Percentiles rank a stretch among this genome's conserved stretches.
Evolutionary conservation across 2,797 vertebrate species (phyloP).

Genomic region (Mormyrus hasselquistii): DNA sequence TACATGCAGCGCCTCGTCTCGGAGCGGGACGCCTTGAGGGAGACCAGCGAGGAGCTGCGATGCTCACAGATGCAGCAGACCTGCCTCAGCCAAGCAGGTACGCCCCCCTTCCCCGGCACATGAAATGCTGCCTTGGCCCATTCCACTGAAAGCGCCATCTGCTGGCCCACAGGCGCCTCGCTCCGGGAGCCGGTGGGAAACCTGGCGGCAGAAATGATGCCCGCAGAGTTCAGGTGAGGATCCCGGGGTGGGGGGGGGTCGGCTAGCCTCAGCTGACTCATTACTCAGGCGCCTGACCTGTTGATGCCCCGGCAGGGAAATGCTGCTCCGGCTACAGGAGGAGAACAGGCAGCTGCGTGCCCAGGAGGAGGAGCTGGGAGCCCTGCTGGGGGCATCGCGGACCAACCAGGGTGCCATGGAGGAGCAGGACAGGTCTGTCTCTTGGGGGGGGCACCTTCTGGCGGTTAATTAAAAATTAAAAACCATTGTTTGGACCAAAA

Average conservation of each 20-base stretch:
- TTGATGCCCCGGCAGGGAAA: slow-evolving; percentile 63
- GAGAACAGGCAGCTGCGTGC: slow-evolving; percentile 81
- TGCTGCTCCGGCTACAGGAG: slow-evolving; percentile 71
- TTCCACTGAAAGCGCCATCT: neutral
- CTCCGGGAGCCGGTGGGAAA: slow-evolving; percentile 61
- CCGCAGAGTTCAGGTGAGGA: slow-evolving; percentile 76
- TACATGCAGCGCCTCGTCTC: slow-evolving; percentile 65
- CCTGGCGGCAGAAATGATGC: slow-evolving; percentile 81
- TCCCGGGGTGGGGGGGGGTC: too few species aligned
- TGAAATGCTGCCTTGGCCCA: too few species aligned
- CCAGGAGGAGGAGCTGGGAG: slow-evolving; percentile 74
- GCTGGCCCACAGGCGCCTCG: slow-evolving; percentile 49
- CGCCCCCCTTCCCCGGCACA: slow-evolving; percentile 25
- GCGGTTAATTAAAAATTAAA: slow-evolving; percentile 59
- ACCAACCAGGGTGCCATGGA: slow-evolving; percentile 71
- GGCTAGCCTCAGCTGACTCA: neutral
- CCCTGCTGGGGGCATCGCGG: slow-evolving; percentile 73
- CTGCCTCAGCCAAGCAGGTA: slow-evolving; percentile 68
- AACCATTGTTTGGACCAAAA: slow-evolving; percentile 58
- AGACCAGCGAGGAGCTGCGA: slow-evolving; percentile 80
- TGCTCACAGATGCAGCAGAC: slow-evolving; percentile 78
- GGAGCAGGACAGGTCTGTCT: slow-evolving; percentile 68
- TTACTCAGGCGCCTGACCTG: neutral
- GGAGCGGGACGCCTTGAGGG: slow-evolving; percentile 75
- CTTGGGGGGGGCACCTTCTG: neutral